Percentiles rank a stretch among this genome's conserved stretches.
Conservation (phyloP, 2,888 invertebrate genomes). For the Scotopteryx bipunctaria region DNA sequence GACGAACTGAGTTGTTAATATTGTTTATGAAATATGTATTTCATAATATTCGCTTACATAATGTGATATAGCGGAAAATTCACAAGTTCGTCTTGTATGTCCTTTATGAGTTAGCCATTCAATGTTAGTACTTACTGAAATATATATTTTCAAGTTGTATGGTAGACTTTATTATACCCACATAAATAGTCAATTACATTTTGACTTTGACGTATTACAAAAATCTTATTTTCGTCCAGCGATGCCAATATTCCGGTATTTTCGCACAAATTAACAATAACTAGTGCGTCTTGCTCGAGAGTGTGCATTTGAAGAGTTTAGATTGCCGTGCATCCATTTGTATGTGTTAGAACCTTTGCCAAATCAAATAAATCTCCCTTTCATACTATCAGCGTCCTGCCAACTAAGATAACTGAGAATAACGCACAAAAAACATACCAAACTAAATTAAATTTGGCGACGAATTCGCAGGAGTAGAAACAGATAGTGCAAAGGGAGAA, state of each 20-base stretch:
- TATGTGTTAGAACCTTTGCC: conserved; percentile 24
- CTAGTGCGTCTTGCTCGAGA: conserved; percentile 27
- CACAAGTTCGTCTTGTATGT: conserved; percentile 5
- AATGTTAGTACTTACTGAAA: conserved; percentile 3
- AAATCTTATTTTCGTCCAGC: background rate
- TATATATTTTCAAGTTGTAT: conserved; percentile 6
- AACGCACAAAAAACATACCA: background rate
- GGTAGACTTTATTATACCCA: conserved; percentile 4
- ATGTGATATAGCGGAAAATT: background rate
- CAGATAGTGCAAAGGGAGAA: conserved; percentile 23
- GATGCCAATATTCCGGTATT: conserved; percentile 9
- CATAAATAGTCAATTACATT: conserved; percentile 17
- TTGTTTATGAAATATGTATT: background rate
- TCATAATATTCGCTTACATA: conserved; percentile 1
- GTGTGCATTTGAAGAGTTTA: conserved; percentile 47
- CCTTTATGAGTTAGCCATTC: conserved; percentile 2
- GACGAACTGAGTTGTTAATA: conserved; percentile 5
- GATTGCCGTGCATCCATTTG: conserved; percentile 46
- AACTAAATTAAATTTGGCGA: background rate
- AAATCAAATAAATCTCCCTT: conserved; percentile 22
- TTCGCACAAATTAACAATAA: conserved; percentile 12
- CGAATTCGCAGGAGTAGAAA: conserved; percentile 6
- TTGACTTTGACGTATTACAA: conserved; percentile 14
- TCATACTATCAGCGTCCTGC: conserved; percentile 21
- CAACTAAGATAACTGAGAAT: background rate